Conservation (phyloP, 1,140 invertebrate genomes). For the Sogatella furcifera region DNA sequence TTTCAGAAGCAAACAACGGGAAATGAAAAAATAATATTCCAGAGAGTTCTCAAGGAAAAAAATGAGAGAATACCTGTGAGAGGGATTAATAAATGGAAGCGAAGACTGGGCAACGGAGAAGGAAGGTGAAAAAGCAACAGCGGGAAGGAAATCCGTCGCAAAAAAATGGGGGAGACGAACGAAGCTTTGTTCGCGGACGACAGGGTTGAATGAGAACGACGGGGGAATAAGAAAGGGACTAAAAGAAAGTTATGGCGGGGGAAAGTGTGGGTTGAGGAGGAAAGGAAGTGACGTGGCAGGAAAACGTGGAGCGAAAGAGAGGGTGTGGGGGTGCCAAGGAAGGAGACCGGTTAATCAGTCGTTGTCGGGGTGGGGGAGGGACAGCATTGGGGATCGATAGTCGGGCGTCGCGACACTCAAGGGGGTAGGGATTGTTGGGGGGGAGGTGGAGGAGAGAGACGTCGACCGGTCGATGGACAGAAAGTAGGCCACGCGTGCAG, state of each 20-base stretch:
- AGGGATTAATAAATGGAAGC: neutral
- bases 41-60: no score
- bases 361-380: neutral
- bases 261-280: no score
- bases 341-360: conserved; percentile 1
- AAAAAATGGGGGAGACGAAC: neutral
- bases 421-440: neutral
- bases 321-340: neutral
- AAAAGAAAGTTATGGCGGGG: no score
- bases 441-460: neutral
- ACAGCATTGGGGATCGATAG: neutral
- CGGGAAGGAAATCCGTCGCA: neutral
- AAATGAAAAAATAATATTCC: no score
- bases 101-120: neutral
- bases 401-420: neutral
- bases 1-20: no score
- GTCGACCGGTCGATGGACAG: neutral
- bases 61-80: neutral
- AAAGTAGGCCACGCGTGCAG: neutral
- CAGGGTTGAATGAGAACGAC: neutral
- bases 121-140: neutral
- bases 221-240: conserved; percentile 1
- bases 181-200: neutral
- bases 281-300: no score
- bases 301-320: no score